Percentiles rank a stretch among this genome's conserved stretches.
phyloP scores from a whole-genome alignment of 2,797 vertebrate species.

The Ctenochaetus hawaiiensis region DNA sequence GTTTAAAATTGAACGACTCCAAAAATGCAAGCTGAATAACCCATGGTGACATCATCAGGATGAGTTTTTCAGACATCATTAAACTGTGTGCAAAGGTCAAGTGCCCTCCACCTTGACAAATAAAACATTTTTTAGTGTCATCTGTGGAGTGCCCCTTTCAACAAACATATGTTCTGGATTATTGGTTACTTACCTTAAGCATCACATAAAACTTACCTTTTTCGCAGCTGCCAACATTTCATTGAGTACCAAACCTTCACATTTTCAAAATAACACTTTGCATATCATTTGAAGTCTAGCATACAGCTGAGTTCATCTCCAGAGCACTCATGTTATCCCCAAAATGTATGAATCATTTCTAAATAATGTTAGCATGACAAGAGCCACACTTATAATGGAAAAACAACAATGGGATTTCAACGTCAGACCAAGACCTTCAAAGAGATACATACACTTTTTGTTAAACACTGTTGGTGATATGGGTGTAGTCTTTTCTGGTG shows the following conservation, averaged over 20 bases:
- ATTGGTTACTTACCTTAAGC: slow-evolving; percentile 74
- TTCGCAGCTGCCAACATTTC: slow-evolving; percentile 59
- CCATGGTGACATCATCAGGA: background rate
- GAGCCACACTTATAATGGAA: slow-evolving; percentile 59
- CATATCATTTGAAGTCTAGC: slow-evolving; percentile 43
- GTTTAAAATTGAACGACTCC: background rate
- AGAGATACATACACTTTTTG: slow-evolving; percentile 99
- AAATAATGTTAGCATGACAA: slow-evolving; percentile 56
- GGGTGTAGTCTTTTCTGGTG: slow-evolving; percentile 97
- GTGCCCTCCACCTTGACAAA: background rate
- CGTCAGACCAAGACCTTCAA: slow-evolving; percentile 81
- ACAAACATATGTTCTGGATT: slow-evolving; percentile 21
- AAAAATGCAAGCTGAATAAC: background rate
- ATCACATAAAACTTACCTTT: slow-evolving; percentile 78
- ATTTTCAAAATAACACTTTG: slow-evolving; percentile 58
- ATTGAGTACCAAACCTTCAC: slow-evolving; percentile 54
- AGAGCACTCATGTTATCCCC: slow-evolving; percentile 28
- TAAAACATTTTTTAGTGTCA: slow-evolving; percentile 14
- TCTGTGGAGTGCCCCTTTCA: slow-evolving; percentile 36
- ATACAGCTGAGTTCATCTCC: slow-evolving; percentile 55
- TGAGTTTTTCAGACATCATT: background rate
- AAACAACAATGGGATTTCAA: slow-evolving; percentile 64
- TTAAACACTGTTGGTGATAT: slow-evolving; percentile 96
- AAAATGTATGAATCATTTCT: slow-evolving; percentile 43
- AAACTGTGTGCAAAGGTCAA: background rate